Conservation (phyloP, 2,113 vertebrate genomes). For the Neopipo cinnamomea region DNA sequence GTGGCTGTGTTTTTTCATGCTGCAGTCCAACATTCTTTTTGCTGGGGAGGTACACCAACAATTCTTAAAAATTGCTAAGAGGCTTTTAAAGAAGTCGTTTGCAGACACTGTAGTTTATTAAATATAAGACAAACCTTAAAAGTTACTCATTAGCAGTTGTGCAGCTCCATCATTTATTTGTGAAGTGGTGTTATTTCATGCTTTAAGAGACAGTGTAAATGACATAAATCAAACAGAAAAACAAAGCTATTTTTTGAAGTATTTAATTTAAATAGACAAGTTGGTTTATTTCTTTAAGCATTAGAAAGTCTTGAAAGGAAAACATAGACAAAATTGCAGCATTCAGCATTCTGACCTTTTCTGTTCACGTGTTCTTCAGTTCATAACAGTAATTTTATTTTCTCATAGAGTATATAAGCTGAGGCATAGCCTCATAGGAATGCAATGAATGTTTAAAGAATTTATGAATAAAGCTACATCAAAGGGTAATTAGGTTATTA, state of each 20-base stretch:
- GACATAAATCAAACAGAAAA: background rate
- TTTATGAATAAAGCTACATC: slow-evolving; percentile 44
- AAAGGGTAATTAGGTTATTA: slow-evolving; percentile 68
- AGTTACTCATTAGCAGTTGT: background rate
- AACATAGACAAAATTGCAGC: background rate
- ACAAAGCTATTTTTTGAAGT: background rate
- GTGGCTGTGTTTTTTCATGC: background rate
- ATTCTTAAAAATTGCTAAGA: background rate
- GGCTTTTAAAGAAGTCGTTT: background rate
- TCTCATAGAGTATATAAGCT: background rate
- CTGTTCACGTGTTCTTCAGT: background rate
- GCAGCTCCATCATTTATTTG: background rate
- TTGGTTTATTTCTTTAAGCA: background rate
- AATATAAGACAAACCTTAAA: background rate
- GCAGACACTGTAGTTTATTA: background rate
- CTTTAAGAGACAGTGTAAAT: background rate
- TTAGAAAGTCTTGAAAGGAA: background rate
- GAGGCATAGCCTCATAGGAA: slow-evolving; percentile 5
- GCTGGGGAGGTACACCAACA: background rate
- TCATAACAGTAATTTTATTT: slow-evolving; percentile 13
- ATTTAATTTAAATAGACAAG: background rate
- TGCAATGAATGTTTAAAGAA: slow-evolving; percentile 26
- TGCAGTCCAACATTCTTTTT: background rate
- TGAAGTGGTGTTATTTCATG: background rate
- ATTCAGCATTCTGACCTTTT: background rate